phyloP scores from a whole-genome alignment of 2,888 invertebrate species.

The Drosophila gaucha region DNA sequence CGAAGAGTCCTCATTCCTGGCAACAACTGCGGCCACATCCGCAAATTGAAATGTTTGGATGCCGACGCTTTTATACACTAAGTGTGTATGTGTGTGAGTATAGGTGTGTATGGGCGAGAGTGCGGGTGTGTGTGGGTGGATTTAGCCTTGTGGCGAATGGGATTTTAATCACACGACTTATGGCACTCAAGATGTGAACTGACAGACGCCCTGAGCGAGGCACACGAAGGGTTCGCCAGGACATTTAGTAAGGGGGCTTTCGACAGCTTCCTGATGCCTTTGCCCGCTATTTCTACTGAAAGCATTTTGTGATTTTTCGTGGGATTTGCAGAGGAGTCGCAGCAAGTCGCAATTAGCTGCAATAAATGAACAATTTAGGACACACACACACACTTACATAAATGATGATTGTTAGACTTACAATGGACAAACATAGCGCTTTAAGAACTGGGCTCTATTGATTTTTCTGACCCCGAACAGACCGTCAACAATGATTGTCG shows the following conservation, averaged over 20 bases:
- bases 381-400: conserved; percentile 1
- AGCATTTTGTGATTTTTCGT: conserved; percentile 78
- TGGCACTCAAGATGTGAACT: conserved; percentile 84
- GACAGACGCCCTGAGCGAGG: conserved; percentile 75
- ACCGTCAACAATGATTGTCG: conserved; percentile 18
- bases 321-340: conserved; percentile 51
- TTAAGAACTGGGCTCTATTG: conserved; percentile 41
- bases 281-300: conserved; percentile 53
- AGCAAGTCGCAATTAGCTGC: conserved; percentile 83
- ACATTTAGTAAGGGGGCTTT: conserved; percentile 40
- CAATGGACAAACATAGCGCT: conserved; percentile 25
- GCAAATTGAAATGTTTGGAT: conserved; percentile 82
- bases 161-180: conserved; percentile 85
- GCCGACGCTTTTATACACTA: conserved; percentile 46
- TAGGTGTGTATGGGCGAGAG: conserved; percentile 6
- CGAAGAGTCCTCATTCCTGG: conserved; percentile 20
- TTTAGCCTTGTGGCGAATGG: conserved; percentile 81
- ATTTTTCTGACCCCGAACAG: conserved; percentile 51
- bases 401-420: conserved; percentile 23
- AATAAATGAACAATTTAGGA: conserved; percentile 84
- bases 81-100: neutral
- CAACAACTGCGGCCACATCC: conserved; percentile 66
- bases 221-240: conserved; percentile 58
- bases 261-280: conserved; percentile 63
- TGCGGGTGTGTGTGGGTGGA: conserved; percentile 42